phyloP scores from a whole-genome alignment of 35 echinoderm and acorn worm species.

The Acanthaster planci region DNA sequence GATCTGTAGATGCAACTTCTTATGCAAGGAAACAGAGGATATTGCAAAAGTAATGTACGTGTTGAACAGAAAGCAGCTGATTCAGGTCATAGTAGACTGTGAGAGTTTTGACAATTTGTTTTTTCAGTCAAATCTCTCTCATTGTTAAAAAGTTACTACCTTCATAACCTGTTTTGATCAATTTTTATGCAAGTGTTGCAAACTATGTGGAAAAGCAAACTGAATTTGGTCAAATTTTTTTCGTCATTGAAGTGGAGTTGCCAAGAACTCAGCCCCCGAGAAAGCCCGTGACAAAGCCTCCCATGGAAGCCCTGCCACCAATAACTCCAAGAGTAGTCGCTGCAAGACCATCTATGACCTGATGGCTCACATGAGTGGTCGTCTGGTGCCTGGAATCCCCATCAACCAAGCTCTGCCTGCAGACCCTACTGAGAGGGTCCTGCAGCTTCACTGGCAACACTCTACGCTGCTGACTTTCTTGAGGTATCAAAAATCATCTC shows the following conservation, averaged over 20 bases:
- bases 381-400: slow-evolving; percentile 89
- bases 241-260: slow-evolving; percentile 60
- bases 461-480: slow-evolving; percentile 92
- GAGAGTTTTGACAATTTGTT: no score
- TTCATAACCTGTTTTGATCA: no score
- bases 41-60: no score
- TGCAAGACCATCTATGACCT: slow-evolving; percentile 95
- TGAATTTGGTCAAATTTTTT: neutral
- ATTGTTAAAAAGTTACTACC: no score
- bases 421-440: slow-evolving; percentile 87
- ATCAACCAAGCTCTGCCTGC: slow-evolving; percentile 90
- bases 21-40: no score
- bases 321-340: slow-evolving; percentile 82
- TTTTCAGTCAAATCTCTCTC: no score
- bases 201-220: no score
- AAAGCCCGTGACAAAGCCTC: slow-evolving; percentile 71
- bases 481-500: slow-evolving; percentile 65
- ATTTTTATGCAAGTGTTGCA: no score
- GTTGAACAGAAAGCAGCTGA: no score
- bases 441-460: slow-evolving; percentile 94
- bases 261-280: slow-evolving; percentile 75
- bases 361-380: slow-evolving; percentile 90
- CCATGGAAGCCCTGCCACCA: slow-evolving; percentile 72
- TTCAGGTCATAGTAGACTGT: no score
- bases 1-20: no score